A percentile compares a stretch with the other conserved stretches of the same genome.
Evolutionary conservation across 2,113 vertebrate genomes (phyloP).

Genomic region (Crocuta crocuta): DNA sequence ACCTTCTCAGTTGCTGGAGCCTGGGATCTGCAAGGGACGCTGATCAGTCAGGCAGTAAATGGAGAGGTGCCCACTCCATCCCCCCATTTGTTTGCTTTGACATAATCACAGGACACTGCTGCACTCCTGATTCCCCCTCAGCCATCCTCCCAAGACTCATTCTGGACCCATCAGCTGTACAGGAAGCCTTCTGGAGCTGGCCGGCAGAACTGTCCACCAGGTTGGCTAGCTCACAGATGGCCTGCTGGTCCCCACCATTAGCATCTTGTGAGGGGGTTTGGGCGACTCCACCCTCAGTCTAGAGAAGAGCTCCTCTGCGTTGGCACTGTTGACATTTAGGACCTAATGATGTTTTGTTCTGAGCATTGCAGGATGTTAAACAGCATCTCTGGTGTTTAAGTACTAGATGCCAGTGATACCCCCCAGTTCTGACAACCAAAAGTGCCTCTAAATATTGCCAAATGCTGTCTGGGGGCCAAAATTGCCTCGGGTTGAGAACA

Average conservation of each 20-base stretch:
- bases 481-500: background rate
- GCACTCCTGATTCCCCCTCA: background rate
- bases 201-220: background rate
- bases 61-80: background rate
- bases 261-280: background rate
- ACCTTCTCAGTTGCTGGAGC: background rate
- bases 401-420: background rate
- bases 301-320: background rate
- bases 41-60: background rate
- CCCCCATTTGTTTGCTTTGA: background rate
- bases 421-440: background rate
- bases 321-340: background rate
- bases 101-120: too few relatives aligned
- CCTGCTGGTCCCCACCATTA: background rate
- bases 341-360: background rate
- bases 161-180: background rate
- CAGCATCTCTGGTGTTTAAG: background rate
- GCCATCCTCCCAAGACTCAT: background rate
- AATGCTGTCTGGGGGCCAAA: background rate
- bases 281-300: background rate
- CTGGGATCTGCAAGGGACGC: background rate
- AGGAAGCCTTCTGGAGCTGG: slow-evolving; percentile 7
- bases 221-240: background rate
- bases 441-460: slow-evolving; percentile 15
- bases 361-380: background rate